Base-by-base conservation (phyloP, 2,113 vertebrate genomes). In the Chloropsis hardwickii region DNA sequence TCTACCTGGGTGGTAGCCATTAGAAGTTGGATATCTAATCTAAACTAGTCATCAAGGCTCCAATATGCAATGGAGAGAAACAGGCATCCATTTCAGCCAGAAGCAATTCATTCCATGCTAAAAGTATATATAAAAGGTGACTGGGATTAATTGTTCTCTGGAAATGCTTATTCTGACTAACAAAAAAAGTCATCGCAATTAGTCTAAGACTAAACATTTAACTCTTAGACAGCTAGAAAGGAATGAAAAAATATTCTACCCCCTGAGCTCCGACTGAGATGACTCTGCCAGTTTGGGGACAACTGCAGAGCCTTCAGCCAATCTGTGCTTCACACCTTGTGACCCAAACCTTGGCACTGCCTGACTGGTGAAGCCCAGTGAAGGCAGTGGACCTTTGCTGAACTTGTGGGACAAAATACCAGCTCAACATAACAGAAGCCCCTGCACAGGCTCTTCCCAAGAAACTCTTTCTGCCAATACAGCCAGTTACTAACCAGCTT, bases 21-120 rank as follows among this genome's bases (percentile, higher is more conserved):
- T 67, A 67, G 35, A 62, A 81, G 33, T 4, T 78, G 76, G 51
- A 20, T 86, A 81, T 69, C 45, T 95, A 92, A 92, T 93, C 88
- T 94, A 91, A 83, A 81, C 42, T 56, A 88, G 82, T 70, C 88
- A 92, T 96, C 94, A 86, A 83, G 91, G 40, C 83, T 95, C 72
- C 91, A 83, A 0, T n/a, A 80, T 2, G 6, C 80, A 78, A 44
- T 8, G 33, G 71, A 88, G 67, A 88, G 72, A 86, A 93, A 92
- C 35, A 83, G 33, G 42, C 64, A 88, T 14, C 39, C 62, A 73
- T 48, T 61, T 90, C 62, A 81, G 33, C 42, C 80, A 50, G 39
- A 77, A 12, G 50, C n/a, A 90, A 90, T 92, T 88, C 16, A 81
- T 88, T 50, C 58, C 39, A 39, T 56, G 44, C 48, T 82, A 33